Evolutionary conservation across 2,113 vertebrate genomes (phyloP), one percentile per base, ranked within the genome.

Genomic region (Siniperca chuatsi): DNA sequence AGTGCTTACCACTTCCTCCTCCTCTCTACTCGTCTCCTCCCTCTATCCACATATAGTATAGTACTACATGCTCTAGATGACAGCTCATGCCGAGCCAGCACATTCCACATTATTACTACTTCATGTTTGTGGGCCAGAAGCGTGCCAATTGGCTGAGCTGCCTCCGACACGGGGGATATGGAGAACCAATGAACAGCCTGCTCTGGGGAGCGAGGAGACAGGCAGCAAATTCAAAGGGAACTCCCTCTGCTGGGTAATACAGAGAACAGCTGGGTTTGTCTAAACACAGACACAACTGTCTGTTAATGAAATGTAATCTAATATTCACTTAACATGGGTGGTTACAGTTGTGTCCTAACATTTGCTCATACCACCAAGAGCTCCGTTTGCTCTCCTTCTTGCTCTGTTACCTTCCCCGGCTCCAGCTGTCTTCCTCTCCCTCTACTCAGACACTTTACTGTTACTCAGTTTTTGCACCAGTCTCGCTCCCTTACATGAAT

Each of bases 21-120:
- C 73, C 85, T 78, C 86, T 61, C 71, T 20, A 12, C 69, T 78
- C 62, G 8, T 66, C 79, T 66, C 81, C 82, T 78, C 79, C 87
- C 91, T 83, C 79, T 48, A 20, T 84, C 85, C 73, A 15, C 83
- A 73, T 89, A 83, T 88, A 83, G 86, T 91, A 86, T 95, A 95
- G 90, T 95, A 96, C 94, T 95, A 95, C 94, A 89, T 85, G 92
- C 92, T 95, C 90, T 92, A 89, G 93, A 95, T 95, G 95, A 95
- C 95, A 96, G 94, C 94, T 93, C 93, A 92, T 94, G 90, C 95
- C 77, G 87, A 96, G 95, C 90, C 92, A 95, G 90, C 93, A 92
- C 94, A 94, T 96, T 96, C 95, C 93, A 90, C 92, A 94, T 95
- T 93, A 94, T 96, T 96, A 95, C 96, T 94, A 93, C 95, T 96